A percentile compares a stretch with the other conserved stretches of the same genome.
Evolutionary conservation across 2,113 vertebrate genomes (phyloP).

Genomic region (Hippocampus abdominalis): DNA sequence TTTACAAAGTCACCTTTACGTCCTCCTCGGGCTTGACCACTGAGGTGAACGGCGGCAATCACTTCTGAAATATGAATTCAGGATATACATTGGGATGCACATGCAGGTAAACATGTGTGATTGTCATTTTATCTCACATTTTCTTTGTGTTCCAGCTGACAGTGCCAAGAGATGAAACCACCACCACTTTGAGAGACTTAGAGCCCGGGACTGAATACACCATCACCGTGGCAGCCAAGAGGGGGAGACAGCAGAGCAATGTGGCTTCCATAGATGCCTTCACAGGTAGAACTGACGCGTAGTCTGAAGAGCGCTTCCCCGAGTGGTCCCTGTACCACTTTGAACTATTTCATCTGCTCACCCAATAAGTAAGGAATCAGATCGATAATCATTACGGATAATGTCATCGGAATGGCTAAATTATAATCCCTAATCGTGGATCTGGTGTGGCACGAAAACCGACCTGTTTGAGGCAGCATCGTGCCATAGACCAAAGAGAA

Average conservation of each 20-base stretch:
- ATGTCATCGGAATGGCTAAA: no score
- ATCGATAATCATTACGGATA: no score
- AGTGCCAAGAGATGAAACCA: slow-evolving; percentile 75
- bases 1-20: slow-evolving; percentile 88
- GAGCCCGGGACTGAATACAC: slow-evolving; percentile 93
- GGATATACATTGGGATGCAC: not conserved
- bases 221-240: slow-evolving; percentile 85
- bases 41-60: slow-evolving; percentile 62
- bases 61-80: not conserved
- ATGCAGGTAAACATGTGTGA: not conserved
- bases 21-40: slow-evolving; percentile 83
- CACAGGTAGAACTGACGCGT: slow-evolving; percentile 78
- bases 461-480: no score
- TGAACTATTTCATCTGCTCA: no score
- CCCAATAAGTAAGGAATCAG: no score
- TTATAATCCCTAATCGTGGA: no score
- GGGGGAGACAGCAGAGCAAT: slow-evolving; percentile 89
- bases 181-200: slow-evolving; percentile 81
- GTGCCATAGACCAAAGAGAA: no score
- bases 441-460: no score
- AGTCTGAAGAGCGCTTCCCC: no score
- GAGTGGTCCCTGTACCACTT: no score
- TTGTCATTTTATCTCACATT: not conserved
- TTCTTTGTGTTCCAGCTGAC: slow-evolving; percentile 63
- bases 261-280: slow-evolving; percentile 89